These are phyloP conservation scores for Acrocera orbiculus DNA, from an alignment of 2,888 invertebrate species.

Conservation along the genomic window DNA sequence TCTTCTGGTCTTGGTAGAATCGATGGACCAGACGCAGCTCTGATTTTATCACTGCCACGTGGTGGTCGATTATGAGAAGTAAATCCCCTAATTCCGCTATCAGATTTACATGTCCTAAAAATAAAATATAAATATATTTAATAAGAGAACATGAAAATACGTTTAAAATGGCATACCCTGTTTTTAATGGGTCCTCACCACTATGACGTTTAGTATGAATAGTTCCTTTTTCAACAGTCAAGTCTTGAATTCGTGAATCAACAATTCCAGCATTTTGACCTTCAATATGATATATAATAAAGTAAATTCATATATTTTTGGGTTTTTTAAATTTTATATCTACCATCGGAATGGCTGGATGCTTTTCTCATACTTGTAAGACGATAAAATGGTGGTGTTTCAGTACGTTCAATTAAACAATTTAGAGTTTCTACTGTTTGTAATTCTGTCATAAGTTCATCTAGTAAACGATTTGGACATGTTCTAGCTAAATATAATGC, in stretches of 20 bases:
- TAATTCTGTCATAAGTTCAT: slow-evolving; percentile 93
- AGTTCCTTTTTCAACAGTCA: slow-evolving; percentile 74
- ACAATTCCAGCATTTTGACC: slow-evolving; percentile 30
- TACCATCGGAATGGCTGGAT: slow-evolving; percentile 60
- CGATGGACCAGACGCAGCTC: slow-evolving; percentile 43
- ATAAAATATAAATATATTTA: no score
- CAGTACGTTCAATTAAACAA: slow-evolving; percentile 89
- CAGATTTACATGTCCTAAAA: slow-evolving; percentile 41
- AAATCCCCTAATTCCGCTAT: slow-evolving; percentile 40
- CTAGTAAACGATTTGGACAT: slow-evolving; percentile 78
- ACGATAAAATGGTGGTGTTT: slow-evolving; percentile 95
- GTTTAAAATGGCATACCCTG: slow-evolving; percentile 34
- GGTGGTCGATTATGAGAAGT: slow-evolving; percentile 37
- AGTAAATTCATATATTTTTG: neutral
- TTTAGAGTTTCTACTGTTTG: slow-evolving; percentile 94
- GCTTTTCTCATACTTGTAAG: slow-evolving; percentile 83
- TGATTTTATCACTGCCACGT: slow-evolving; percentile 40
- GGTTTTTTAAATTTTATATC: slow-evolving; percentile 17
- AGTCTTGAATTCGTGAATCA: slow-evolving; percentile 30
- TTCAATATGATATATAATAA: slow-evolving; percentile 12
- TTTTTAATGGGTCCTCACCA: slow-evolving; percentile 71
- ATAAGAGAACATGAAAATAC: no score
- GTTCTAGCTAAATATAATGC: slow-evolving; percentile 84
- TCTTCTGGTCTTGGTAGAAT: slow-evolving; percentile 34
- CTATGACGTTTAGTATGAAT: slow-evolving; percentile 92